A percentile compares a stretch with the other conserved stretches of the same genome.
phyloP scores from a whole-genome alignment of 2,888 invertebrate species.

The Zonitis immaculata region DNA sequence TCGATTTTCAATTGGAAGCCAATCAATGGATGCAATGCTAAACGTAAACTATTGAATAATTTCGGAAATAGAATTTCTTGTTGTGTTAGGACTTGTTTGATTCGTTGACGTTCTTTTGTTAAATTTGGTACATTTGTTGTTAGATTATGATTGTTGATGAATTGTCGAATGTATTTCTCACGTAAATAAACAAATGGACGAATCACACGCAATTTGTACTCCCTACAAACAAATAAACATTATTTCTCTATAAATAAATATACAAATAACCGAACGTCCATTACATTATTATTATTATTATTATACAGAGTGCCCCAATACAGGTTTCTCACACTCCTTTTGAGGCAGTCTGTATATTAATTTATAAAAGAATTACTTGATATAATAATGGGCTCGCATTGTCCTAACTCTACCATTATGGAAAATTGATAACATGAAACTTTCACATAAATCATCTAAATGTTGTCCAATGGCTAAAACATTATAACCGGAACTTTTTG shows the following conservation, averaged over 20 bases:
- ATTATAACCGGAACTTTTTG: slow-evolving; percentile 73
- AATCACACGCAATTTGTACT: slow-evolving; percentile 75
- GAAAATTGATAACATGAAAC: slow-evolving; percentile 75
- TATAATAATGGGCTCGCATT: slow-evolving; percentile 75
- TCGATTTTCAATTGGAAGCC: slow-evolving; percentile 50
- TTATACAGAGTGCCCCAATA: too few species aligned
- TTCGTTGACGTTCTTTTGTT: slow-evolving; percentile 51
- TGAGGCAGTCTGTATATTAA: too few species aligned
- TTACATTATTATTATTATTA: too few species aligned
- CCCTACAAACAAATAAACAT: slow-evolving; percentile 52
- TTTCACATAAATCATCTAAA: slow-evolving; percentile 77
- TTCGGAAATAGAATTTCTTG: slow-evolving; percentile 75
- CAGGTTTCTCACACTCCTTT: too few species aligned
- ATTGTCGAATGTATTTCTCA: slow-evolving; percentile 67
- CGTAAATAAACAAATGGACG: slow-evolving; percentile 84
- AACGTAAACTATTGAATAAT: slow-evolving; percentile 67
- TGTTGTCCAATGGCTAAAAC: slow-evolving; percentile 86
- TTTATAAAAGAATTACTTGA: too few species aligned
- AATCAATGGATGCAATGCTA: slow-evolving; percentile 73
- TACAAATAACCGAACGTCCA: too few species aligned
- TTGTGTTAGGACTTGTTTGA: slow-evolving; percentile 64
- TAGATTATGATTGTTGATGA: slow-evolving; percentile 67
- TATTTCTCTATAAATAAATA: too few species aligned
- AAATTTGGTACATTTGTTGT: slow-evolving; percentile 59
- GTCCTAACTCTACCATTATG: slow-evolving; percentile 74